Evolutionary conservation across 1,140 invertebrate species (phyloP).

Genomic region (Periplaneta americana): DNA sequence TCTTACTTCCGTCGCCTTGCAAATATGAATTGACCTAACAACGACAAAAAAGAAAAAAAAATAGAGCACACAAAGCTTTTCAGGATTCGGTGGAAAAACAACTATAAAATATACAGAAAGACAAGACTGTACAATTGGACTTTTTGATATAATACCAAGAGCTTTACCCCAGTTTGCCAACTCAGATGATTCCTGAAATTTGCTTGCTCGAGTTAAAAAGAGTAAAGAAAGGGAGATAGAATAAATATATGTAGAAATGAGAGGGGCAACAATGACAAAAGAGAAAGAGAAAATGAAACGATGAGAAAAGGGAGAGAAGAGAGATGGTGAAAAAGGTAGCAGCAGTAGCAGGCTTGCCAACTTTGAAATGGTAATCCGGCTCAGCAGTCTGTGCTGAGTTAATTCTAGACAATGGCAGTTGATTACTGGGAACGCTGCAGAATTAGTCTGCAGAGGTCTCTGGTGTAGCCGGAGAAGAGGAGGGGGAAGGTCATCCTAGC

Average conservation of each 20-base stretch:
- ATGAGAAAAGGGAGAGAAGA: background rate
- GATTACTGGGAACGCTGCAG: conserved; percentile 6
- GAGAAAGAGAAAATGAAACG: background rate
- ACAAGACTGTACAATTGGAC: background rate
- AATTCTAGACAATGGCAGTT: conserved; percentile 18
- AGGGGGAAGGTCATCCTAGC: background rate
- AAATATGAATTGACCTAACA: background rate
- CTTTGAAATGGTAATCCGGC: conserved; percentile 15
- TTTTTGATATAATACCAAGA: background rate
- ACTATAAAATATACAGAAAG: background rate
- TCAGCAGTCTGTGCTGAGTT: background rate
- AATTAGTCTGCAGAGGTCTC: background rate
- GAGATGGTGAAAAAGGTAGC: background rate
- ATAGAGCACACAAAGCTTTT: background rate
- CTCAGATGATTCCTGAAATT: background rate
- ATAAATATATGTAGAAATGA: background rate
- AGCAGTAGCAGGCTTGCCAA: conserved; percentile 11
- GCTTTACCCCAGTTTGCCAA: background rate
- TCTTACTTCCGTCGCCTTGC: background rate
- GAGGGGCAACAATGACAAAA: background rate
- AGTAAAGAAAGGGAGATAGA: background rate
- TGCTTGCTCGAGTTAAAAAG: background rate
- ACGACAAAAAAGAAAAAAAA: background rate
- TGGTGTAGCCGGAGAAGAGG: background rate
- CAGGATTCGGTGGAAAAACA: background rate